Conservation (phyloP, 1,140 invertebrate species). For the Fopius arisanus region DNA sequence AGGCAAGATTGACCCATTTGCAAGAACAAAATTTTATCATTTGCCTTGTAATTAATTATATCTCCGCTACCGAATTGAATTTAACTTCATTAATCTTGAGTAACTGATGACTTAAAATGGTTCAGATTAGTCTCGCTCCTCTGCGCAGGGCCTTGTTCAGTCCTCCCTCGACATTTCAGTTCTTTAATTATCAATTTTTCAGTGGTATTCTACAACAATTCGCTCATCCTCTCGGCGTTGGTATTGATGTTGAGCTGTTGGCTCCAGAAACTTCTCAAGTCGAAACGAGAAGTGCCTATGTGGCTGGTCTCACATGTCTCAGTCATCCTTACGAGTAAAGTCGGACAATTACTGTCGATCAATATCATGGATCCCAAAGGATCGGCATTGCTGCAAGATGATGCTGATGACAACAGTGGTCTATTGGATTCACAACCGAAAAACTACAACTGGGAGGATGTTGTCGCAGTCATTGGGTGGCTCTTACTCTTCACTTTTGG, state of each 20-base stretch:
- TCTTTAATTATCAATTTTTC: slow-evolving; percentile 37
- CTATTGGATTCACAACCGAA: slow-evolving; percentile 34
- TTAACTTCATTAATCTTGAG: background rate
- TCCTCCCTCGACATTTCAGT: background rate
- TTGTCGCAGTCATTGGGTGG: slow-evolving; percentile 30
- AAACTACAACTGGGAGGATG: slow-evolving; percentile 28
- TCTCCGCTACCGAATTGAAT: too few species aligned
- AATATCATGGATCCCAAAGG: slow-evolving; percentile 50
- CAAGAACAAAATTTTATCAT: too few species aligned
- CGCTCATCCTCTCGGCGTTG: slow-evolving; percentile 55
- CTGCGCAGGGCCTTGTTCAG: background rate
- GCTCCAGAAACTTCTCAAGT: slow-evolving; percentile 42
- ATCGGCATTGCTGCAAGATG: slow-evolving; percentile 42
- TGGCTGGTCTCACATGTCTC: slow-evolving; percentile 39
- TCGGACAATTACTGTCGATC: slow-evolving; percentile 48
- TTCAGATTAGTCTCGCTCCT: too few species aligned
- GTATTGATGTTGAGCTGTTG: slow-evolving; percentile 60
- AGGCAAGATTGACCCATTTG: background rate
- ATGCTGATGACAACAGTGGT: slow-evolving; percentile 47
- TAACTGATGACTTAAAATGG: background rate
- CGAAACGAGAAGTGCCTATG: slow-evolving; percentile 31
- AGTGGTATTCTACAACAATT: slow-evolving; percentile 62
- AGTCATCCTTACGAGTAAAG: slow-evolving; percentile 41
- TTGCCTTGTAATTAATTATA: too few species aligned
- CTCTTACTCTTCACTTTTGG: slow-evolving; percentile 26